These are phyloP conservation scores for Ernsta delagoae DNA, from an alignment of 2,888 invertebrate genomes.

Conservation along the genomic window DNA sequence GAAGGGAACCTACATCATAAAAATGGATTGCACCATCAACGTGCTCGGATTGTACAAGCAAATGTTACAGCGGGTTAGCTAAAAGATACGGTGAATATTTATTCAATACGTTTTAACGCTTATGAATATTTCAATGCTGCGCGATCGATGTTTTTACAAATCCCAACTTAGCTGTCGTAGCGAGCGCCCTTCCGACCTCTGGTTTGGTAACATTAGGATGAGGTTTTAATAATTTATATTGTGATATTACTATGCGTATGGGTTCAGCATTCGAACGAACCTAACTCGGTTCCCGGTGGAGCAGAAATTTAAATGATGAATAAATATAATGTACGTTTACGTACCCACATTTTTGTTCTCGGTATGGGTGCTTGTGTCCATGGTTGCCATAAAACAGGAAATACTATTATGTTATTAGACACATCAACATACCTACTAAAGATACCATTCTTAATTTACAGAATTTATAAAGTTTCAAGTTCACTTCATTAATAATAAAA, in stretches of 20 bases:
- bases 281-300: too few relatives aligned
- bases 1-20: slow-evolving; percentile 56
- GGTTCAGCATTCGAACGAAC: too few relatives aligned
- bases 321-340: too few relatives aligned
- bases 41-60: slow-evolving; percentile 50
- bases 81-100: slow-evolving; percentile 36
- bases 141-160: slow-evolving; percentile 12
- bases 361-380: too few relatives aligned
- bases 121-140: slow-evolving; percentile 20
- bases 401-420: too few relatives aligned
- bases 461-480: too few relatives aligned
- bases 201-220: not conserved
- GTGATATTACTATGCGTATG: not conserved
- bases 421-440: too few relatives aligned
- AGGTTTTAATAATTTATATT: not conserved
- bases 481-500: too few relatives aligned
- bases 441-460: too few relatives aligned
- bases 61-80: slow-evolving; percentile 15
- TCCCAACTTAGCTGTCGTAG: not conserved
- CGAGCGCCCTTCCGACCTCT: not conserved
- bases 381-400: too few relatives aligned
- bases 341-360: too few relatives aligned
- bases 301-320: too few relatives aligned
- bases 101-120: slow-evolving; percentile 33
- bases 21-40: slow-evolving; percentile 66